Evolutionary conservation across 2,797 vertebrate species (phyloP).

Genomic region (Gobio occitaniae): DNA sequence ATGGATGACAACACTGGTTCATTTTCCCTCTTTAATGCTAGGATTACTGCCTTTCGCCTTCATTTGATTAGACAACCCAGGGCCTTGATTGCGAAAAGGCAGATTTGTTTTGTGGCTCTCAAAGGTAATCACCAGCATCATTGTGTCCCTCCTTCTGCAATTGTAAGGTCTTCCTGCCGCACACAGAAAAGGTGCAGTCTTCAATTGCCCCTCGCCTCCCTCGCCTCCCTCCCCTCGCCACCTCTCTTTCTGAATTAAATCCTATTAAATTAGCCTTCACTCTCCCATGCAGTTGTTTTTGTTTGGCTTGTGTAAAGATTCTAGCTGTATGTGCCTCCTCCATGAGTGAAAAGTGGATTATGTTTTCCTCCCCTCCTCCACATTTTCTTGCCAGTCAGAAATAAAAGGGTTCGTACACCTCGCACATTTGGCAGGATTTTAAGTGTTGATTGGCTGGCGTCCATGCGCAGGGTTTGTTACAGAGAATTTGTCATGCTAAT

Average conservation of each 20-base stretch:
- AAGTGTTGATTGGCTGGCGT: constrained; percentile 64
- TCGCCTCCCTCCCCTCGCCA: constrained; percentile 38
- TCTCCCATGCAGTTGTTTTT: constrained; percentile 66
- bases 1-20: constrained; percentile 66
- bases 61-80: constrained; percentile 66
- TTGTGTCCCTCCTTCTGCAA: constrained; percentile 65
- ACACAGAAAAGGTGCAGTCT: constrained; percentile 56
- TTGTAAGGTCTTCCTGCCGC: constrained; percentile 61
- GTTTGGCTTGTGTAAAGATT: constrained; percentile 63
- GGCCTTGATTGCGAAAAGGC: constrained; percentile 64
- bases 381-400: constrained; percentile 46
- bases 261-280: constrained; percentile 68
- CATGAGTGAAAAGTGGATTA: constrained; percentile 71
- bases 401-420: constrained; percentile 40
- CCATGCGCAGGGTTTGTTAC: constrained; percentile 56
- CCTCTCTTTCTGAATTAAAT: constrained; percentile 61
- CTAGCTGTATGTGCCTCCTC: constrained; percentile 56
- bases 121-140: constrained; percentile 64
- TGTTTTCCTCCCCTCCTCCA: constrained; percentile 51
- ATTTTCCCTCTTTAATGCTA: constrained; percentile 63
- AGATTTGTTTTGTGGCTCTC: constrained; percentile 63
- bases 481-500: constrained; percentile 72
- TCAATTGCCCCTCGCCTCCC: constrained; percentile 46
- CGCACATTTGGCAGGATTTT: constrained; percentile 60
- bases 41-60: constrained; percentile 65